These are phyloP conservation scores for Thaleichthys pacificus DNA, from an alignment of 2,797 vertebrate species.

Conservation along the genomic window DNA sequence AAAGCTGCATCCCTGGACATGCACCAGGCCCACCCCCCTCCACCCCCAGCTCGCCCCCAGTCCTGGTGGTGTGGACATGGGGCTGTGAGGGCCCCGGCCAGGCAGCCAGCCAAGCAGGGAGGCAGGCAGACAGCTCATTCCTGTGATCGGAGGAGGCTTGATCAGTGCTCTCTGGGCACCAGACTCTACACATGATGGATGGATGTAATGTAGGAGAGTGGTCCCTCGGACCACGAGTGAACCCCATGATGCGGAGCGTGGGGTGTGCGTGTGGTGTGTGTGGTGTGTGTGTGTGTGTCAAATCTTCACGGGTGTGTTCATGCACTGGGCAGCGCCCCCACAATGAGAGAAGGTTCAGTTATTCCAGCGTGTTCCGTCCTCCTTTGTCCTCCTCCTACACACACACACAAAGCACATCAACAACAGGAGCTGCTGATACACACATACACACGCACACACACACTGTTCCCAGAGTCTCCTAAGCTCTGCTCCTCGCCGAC, in stretches of 20 bases:
- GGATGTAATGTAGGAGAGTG: constrained; percentile 27
- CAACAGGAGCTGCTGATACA: not conserved
- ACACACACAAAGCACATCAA: constrained; percentile 20
- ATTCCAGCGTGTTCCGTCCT: not conserved
- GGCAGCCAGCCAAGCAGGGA: too few species aligned
- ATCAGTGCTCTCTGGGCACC: not conserved
- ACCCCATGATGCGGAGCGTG: not conserved
- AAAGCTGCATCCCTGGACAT: not conserved
- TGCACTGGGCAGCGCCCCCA: not conserved
- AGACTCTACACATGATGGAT: constrained; percentile 30
- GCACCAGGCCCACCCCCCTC: not conserved
- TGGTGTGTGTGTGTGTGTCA: too few species aligned
- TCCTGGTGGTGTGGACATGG: constrained; percentile 17
- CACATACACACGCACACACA: not conserved
- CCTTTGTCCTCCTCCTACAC: not conserved
- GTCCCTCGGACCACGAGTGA: constrained; percentile 7
- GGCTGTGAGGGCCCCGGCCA: too few species aligned
- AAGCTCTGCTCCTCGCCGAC: too few species aligned
- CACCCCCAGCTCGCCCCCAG: constrained; percentile 21
- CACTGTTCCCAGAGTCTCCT: not conserved
- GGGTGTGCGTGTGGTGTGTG: not conserved
- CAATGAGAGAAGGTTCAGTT: not conserved
- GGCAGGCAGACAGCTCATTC: constrained; percentile 25
- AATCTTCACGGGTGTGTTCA: not conserved
- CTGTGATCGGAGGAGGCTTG: constrained; percentile 16